Evolutionary conservation across 1,140 invertebrate genomes (phyloP).

Genomic region (Agrypnia vestita): DNA sequence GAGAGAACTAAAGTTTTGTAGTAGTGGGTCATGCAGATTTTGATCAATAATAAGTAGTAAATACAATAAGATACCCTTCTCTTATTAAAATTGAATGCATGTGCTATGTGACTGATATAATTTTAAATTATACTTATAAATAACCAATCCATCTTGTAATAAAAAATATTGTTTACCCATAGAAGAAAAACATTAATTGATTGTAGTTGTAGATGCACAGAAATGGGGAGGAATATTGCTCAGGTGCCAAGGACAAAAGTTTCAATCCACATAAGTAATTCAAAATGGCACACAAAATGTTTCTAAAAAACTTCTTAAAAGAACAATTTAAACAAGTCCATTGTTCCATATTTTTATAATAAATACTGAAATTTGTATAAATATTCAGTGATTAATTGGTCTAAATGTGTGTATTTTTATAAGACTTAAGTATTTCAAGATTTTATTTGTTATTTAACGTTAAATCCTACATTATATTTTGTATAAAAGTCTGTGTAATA

Average conservation of each 20-base stretch:
- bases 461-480: slow-evolving; percentile 58
- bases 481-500: slow-evolving; percentile 53
- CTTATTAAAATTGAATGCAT: slow-evolving; percentile 31
- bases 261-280: slow-evolving; percentile 16
- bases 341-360: slow-evolving; percentile 44
- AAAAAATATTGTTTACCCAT: slow-evolving; percentile 33
- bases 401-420: slow-evolving; percentile 51
- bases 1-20: slow-evolving; percentile 3
- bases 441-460: slow-evolving; percentile 42
- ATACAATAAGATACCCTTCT: slow-evolving; percentile 31
- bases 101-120: slow-evolving; percentile 50
- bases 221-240: slow-evolving; percentile 15
- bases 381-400: slow-evolving; percentile 34
- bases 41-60: slow-evolving; percentile 19
- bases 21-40: slow-evolving; percentile 6
- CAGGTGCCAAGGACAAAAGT: slow-evolving; percentile 25
- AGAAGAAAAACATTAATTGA: slow-evolving; percentile 8
- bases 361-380: slow-evolving; percentile 46
- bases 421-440: slow-evolving; percentile 41
- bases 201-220: slow-evolving; percentile 21
- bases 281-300: slow-evolving; percentile 26
- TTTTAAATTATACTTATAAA: slow-evolving; percentile 42
- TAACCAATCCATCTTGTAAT: slow-evolving; percentile 34
- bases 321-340: slow-evolving; percentile 38
- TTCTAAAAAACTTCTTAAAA: slow-evolving; percentile 39